These are phyloP conservation scores for Drosophila bipectinata DNA, from an alignment of 1,140 invertebrate genomes.

Conservation along the genomic window DNA sequence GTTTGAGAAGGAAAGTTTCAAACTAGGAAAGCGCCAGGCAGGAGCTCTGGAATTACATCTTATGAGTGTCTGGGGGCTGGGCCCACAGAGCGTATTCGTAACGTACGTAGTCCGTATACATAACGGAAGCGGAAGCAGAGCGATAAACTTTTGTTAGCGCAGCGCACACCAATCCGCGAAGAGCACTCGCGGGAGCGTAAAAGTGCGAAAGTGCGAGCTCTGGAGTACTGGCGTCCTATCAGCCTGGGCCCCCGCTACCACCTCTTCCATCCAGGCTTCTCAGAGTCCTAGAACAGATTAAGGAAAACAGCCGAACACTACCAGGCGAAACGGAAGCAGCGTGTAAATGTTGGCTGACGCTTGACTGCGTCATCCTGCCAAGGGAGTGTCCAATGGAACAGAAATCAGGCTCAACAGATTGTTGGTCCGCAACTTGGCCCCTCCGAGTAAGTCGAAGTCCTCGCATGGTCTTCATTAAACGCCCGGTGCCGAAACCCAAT, in stretches of 20 bases:
- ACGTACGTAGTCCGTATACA: conserved; percentile 30
- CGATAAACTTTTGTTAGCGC: conserved; percentile 80
- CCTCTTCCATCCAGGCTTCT: no score
- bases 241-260: not conserved
- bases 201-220: conserved; percentile 69
- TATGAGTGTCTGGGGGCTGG: conserved; percentile 73
- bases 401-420: conserved; percentile 49
- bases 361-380: conserved; percentile 63
- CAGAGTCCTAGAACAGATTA: conserved; percentile 23
- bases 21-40: conserved; percentile 36
- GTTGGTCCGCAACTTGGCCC: conserved; percentile 11
- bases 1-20: conserved; percentile 55
- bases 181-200: conserved; percentile 61
- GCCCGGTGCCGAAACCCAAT: conserved; percentile 50
- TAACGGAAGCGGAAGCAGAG: conserved; percentile 76
- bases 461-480: conserved; percentile 24
- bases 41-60: conserved; percentile 73
- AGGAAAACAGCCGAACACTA: conserved; percentile 42
- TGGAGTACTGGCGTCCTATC: conserved; percentile 20
- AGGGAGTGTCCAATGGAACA: conserved; percentile 13
- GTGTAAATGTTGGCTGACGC: conserved; percentile 75
- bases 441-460: not conserved
- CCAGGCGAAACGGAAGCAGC: conserved; percentile 50
- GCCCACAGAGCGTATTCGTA: conserved; percentile 47
- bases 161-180: conserved; percentile 53